Conservation (phyloP, 1,140 invertebrate species). For the Thaumetopoea pityocampa region DNA sequence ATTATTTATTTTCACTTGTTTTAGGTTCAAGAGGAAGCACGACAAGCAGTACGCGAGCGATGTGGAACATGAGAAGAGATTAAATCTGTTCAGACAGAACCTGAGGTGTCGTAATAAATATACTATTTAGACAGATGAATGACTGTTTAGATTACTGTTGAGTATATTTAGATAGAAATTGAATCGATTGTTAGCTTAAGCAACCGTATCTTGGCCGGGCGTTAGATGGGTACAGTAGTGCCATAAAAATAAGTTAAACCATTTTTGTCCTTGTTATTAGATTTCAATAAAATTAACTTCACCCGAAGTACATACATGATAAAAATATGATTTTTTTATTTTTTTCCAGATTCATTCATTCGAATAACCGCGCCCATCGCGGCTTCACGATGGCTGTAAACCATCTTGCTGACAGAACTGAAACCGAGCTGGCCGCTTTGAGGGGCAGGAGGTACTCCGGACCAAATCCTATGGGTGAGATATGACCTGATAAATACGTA, state of each 20-base stretch:
- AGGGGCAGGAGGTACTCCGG: conserved; percentile 84
- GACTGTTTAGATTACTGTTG: too few relatives aligned
- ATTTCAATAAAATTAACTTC: too few relatives aligned
- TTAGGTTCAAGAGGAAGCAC: conserved; percentile 85
- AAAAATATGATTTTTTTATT: conserved; percentile 1
- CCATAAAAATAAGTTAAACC: too few relatives aligned
- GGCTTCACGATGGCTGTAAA: conserved; percentile 89
- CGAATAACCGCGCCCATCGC: conserved; percentile 86
- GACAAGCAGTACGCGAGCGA: conserved; percentile 80
- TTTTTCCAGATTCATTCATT: conserved; percentile 85
- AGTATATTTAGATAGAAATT: too few relatives aligned
- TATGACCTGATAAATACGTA: too few relatives aligned
- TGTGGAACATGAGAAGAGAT: conserved; percentile 82
- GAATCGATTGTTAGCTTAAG: too few relatives aligned
- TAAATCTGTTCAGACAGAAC: conserved; percentile 93
- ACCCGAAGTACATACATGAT: neutral
- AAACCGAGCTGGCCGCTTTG: conserved; percentile 87
- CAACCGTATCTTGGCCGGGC: too few relatives aligned
- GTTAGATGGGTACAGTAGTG: too few relatives aligned
- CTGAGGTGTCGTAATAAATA: conserved; percentile 81
- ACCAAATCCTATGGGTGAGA: conserved; percentile 77
- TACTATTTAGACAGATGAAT: too few relatives aligned
- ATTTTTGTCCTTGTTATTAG: too few relatives aligned
- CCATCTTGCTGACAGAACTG: conserved; percentile 90
- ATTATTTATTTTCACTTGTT: conserved; percentile 12